These are phyloP conservation scores for Brenthis daphne DNA, from an alignment of 2,888 invertebrate species.

Conservation along the genomic window DNA sequence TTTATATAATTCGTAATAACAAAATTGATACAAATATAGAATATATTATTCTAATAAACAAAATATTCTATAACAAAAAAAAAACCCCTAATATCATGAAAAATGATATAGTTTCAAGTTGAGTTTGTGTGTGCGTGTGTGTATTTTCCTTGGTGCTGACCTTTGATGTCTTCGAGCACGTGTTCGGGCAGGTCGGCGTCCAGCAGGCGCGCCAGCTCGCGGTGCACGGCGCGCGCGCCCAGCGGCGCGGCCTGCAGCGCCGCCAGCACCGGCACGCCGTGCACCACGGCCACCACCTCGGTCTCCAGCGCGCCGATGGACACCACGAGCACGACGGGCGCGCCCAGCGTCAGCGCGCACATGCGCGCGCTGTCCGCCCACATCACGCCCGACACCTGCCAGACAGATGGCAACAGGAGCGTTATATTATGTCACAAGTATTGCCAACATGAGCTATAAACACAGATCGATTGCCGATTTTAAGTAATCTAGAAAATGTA, in stretches of 20 bases:
- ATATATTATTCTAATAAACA: no score
- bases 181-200: constrained; percentile 76
- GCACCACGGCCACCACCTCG: constrained; percentile 85
- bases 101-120: no score
- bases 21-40: no score
- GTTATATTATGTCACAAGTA: no score
- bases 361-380: constrained; percentile 94
- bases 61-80: no score
- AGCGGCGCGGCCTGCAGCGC: constrained; percentile 92
- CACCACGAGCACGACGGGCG: constrained; percentile 88
- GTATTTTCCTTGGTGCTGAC: constrained; percentile 48
- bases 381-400: constrained; percentile 87
- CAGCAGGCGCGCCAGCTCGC: constrained; percentile 80
- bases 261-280: constrained; percentile 92
- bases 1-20: no score
- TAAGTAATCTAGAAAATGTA: no score
- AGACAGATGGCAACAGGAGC: no score
- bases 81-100: no score
- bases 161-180: constrained; percentile 89
- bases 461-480: no score
- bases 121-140: no score
- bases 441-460: no score
- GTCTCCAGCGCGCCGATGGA: constrained; percentile 95
- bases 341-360: constrained; percentile 90
- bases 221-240: constrained; percentile 87